Evolutionary conservation across 1,140 invertebrate genomes (phyloP), one percentile per base, ranked within the genome.

Genomic region (Penaeus japonicus): DNA sequence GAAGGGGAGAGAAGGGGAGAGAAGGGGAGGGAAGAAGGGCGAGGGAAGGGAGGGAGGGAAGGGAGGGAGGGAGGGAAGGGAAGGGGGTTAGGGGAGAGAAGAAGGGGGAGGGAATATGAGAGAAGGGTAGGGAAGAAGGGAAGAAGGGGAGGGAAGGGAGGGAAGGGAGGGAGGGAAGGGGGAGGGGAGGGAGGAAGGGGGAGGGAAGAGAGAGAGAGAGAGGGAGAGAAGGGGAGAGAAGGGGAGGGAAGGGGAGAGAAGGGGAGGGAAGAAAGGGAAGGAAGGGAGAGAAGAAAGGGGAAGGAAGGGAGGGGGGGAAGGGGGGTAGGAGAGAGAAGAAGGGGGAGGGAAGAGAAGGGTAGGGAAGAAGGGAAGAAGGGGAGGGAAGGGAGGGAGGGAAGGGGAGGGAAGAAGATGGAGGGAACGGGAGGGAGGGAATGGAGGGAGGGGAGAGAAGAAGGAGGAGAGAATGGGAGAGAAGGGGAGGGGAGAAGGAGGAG

Each of bases 121-220:
- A 10, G 39, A 39, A 10, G 39, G 3, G 12, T n/a, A n/a, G n/a
- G 39, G 39, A 39, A 39, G 12, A 1, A 39, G 39, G 12, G 12
- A 10, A 39, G 4, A 39, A 39, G 12, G 12, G 4, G 3, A 39
- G 39, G 39, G 39, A 39, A 10, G 39, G 3, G 12, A 10, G 12
- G 39, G 3, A 39, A 39, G 12, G 39, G 12, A 39, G 12, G 4
- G 39, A 10, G 12, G 39, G 39, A 10, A 39, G 62, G 22, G 62
- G 22, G 62, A 20, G 62, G 27, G 18, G 22, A 20, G 10, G 1
- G 27, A 24, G 15, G 10, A 65, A 24, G 18, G 57, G 18, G 90
- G 88, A 91, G 91, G 92, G 84, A 89, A 91, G 82, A 39, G 59
- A 81, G 47, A 32, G 78, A 15, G 79, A 83, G 73, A 89, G 85